Evolutionary conservation across 2,797 vertebrate species (phyloP).

Genomic region (Microhierax caerulescens): DNA sequence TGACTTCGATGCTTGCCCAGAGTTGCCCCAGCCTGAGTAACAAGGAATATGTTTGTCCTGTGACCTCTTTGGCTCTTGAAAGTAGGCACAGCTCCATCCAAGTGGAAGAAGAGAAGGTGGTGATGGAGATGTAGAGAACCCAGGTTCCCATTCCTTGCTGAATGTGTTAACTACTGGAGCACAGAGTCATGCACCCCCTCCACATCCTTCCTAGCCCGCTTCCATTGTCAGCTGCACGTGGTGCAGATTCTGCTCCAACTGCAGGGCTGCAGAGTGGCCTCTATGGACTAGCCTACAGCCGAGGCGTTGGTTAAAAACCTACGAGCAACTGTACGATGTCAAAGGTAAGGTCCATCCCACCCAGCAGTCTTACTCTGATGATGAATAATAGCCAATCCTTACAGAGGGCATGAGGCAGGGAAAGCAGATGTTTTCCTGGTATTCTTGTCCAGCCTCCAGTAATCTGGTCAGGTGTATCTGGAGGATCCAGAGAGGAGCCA

Average conservation of each 20-base stretch:
- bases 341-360: neutral
- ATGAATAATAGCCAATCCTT: neutral
- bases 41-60: neutral
- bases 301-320: neutral
- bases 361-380: neutral
- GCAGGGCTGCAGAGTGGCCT: neutral
- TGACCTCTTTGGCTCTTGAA: neutral
- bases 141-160: neutral
- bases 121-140: neutral
- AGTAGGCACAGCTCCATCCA: neutral
- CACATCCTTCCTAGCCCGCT: neutral
- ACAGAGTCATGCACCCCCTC: neutral
- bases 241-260: neutral
- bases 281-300: neutral
- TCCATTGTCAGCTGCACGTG: neutral
- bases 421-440: neutral
- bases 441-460: neutral
- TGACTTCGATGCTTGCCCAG: neutral
- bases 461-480: neutral
- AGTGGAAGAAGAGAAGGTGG: neutral
- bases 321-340: neutral
- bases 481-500: neutral
- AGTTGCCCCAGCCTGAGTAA: neutral
- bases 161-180: neutral
- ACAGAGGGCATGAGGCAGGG: neutral